Conservation (phyloP, 2,797 vertebrate species). For the Crax fasciolata region DNA sequence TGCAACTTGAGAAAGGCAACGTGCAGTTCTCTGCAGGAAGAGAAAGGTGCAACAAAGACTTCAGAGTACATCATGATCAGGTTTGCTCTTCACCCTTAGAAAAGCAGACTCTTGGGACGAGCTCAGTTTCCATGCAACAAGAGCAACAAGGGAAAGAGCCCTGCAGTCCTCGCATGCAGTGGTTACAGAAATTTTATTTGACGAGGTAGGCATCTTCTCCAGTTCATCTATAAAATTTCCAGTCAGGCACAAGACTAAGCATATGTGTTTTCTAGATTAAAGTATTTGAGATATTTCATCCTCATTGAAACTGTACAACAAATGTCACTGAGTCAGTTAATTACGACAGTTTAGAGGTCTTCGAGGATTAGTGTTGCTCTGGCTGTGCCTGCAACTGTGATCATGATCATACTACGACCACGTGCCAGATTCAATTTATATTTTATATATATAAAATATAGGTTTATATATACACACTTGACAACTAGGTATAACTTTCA, state of each 20-base stretch:
- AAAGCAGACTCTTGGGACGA: fast-evolving
- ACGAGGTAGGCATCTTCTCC: background rate
- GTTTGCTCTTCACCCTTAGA: background rate
- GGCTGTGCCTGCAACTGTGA: background rate
- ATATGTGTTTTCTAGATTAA: background rate
- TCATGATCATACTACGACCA: background rate
- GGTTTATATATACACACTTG: too few species aligned
- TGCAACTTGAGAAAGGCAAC: background rate
- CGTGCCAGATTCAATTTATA: too few species aligned
- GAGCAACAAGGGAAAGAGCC: background rate
- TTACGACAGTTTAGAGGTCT: background rate
- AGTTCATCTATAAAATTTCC: background rate
- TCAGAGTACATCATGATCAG: background rate
- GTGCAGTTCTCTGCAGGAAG: background rate
- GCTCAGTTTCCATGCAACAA: background rate
- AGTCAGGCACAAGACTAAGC: background rate
- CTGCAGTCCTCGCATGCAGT: background rate
- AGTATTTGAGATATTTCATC: background rate
- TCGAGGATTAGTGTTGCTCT: background rate
- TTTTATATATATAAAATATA: too few species aligned
- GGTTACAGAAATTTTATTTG: background rate
- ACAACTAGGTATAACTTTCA: background rate
- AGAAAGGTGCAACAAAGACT: background rate
- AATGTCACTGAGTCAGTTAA: fast-evolving
- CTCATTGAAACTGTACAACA: background rate